phyloP scores from a whole-genome alignment of 2,113 vertebrate species.

The Entelurus aequoreus region DNA sequence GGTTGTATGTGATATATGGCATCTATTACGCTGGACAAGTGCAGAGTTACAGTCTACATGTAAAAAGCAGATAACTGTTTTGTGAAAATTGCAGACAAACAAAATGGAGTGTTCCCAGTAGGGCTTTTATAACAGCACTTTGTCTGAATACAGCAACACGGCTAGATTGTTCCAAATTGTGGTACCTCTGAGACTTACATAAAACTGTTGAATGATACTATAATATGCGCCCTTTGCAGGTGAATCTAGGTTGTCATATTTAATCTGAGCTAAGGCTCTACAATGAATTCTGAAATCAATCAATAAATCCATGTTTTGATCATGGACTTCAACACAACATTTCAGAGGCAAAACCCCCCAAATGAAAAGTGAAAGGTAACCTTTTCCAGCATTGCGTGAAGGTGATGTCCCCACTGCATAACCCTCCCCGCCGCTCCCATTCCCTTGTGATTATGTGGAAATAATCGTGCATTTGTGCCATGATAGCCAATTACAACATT shows the following conservation, averaged over 20 bases:
- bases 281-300: background rate
- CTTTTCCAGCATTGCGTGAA: constrained; percentile 10
- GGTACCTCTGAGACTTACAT: too few relatives aligned
- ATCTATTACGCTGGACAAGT: too few relatives aligned
- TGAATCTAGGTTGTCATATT: background rate
- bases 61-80: too few relatives aligned
- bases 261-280: background rate
- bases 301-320: background rate
- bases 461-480: constrained; percentile 24
- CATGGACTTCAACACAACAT: background rate
- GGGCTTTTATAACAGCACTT: too few relatives aligned
- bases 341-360: constrained; percentile 7
- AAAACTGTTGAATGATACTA: too few relatives aligned
- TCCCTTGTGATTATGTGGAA: constrained; percentile 24
- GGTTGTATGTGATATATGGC: too few relatives aligned
- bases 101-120: too few relatives aligned
- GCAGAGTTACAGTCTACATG: too few relatives aligned
- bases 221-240: background rate
- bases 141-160: background rate
- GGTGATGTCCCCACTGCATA: background rate
- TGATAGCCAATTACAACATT: constrained; percentile 36
- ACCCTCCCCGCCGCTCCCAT: background rate
- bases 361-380: constrained; percentile 14
- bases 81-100: too few relatives aligned
- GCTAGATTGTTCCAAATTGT: too few relatives aligned